Percentiles rank a stretch among this genome's conserved stretches.
Conservation (phyloP, 35 echinoderm and acorn worm genomes). For the Chiridota heheva region DNA sequence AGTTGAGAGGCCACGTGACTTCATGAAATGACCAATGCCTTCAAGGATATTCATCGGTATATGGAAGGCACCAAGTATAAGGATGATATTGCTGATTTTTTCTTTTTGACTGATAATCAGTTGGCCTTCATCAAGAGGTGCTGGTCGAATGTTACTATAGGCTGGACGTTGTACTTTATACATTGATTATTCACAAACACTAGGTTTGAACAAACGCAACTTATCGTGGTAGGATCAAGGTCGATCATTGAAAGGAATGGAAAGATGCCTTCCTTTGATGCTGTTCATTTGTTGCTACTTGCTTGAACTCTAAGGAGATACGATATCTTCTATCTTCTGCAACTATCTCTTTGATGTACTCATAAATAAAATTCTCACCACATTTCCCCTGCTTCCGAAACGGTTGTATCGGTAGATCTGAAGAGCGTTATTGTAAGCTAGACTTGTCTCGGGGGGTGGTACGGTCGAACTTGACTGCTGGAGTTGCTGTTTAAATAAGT, state of each 20-base stretch:
- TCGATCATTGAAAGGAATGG: conserved; percentile 34
- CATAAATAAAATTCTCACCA: conserved; percentile 24
- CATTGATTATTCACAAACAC: background rate
- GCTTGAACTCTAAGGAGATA: conserved; percentile 2
- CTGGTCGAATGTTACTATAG: conserved; percentile 20
- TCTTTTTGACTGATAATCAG: conserved; percentile 9
- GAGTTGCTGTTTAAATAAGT: conserved; percentile 5
- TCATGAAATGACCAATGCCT: conserved; percentile 29
- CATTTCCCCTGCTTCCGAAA: too few relatives aligned
- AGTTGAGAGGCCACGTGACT: background rate
- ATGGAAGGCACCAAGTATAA: conserved; percentile 35
- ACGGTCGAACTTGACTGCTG: background rate
- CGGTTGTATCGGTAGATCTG: background rate
- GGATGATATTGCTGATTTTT: background rate
- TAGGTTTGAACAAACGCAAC: conserved; percentile 26
- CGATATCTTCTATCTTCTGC: background rate
- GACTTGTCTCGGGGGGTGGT: too few relatives aligned
- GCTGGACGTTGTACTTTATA: too few relatives aligned
- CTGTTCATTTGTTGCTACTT: background rate
- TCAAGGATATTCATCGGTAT: conserved; percentile 25
- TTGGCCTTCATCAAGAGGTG: conserved; percentile 14
- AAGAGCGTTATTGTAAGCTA: background rate
- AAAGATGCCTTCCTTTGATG: conserved; percentile 20
- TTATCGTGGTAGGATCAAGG: conserved; percentile 13
- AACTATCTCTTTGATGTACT: background rate